These are phyloP conservation scores for Austrofundulus limnaeus DNA, from an alignment of 2,113 vertebrate genomes.

Conservation along the genomic window DNA sequence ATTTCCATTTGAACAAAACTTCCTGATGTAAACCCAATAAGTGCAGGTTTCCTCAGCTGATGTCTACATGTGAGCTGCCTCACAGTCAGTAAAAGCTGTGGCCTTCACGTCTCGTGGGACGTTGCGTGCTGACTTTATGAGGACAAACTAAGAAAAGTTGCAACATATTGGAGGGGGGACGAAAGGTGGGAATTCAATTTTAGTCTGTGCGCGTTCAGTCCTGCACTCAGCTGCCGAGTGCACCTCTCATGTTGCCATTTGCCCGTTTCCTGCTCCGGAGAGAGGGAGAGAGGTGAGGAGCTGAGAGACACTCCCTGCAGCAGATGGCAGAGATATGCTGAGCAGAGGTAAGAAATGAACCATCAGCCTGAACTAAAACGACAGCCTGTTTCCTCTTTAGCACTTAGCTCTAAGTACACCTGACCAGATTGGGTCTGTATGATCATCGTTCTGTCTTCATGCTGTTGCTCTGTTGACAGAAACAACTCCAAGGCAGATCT, in stretches of 20 bases:
- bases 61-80: background rate
- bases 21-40: background rate
- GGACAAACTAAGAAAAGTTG: constrained; percentile 26
- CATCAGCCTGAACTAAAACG: constrained; percentile 73
- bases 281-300: constrained; percentile 53
- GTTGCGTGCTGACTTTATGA: constrained; percentile 2
- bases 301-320: constrained; percentile 68
- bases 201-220: constrained; percentile 36
- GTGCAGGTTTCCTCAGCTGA: background rate
- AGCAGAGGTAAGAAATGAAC: constrained; percentile 76
- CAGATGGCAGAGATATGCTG: constrained; percentile 79
- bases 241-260: constrained; percentile 61
- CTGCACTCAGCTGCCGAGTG: constrained; percentile 67
- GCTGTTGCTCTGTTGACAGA: constrained; percentile 23
- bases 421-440: constrained; percentile 58
- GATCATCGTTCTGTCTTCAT: constrained; percentile 49
- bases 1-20: background rate
- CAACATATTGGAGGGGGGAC: background rate
- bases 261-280: constrained; percentile 53
- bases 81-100: background rate
- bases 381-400: constrained; percentile 73
- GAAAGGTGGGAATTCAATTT: constrained; percentile 3
- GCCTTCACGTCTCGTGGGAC: background rate
- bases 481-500: constrained; percentile 20
- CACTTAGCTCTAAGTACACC: constrained; percentile 62